Evolutionary conservation across 2,113 vertebrate genomes (phyloP).

Genomic region (Zosterops japonicus): DNA sequence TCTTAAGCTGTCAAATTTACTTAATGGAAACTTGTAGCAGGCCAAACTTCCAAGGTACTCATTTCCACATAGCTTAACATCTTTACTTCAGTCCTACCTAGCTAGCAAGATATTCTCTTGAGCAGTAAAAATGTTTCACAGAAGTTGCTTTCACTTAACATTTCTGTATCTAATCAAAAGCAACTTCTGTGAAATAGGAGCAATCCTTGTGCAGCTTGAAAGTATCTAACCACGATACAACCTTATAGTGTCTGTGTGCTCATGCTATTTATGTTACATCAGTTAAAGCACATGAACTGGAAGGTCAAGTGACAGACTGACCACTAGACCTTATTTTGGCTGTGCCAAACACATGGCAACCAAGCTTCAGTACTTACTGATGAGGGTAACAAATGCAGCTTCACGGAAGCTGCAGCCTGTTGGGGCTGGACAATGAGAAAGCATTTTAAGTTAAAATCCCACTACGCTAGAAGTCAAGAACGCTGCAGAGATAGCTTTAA

Average conservation of each 20-base stretch:
- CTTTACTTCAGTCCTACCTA: neutral
- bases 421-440: neutral
- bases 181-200: neutral
- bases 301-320: neutral
- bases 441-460: neutral
- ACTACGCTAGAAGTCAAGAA: neutral
- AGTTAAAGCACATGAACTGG: neutral
- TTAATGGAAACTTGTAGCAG: neutral
- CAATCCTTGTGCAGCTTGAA: neutral
- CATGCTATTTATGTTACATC: neutral
- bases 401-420: neutral
- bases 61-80: neutral
- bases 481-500: neutral
- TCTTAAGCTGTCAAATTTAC: neutral
- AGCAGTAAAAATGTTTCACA: neutral
- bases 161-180: neutral
- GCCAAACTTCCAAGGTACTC: neutral
- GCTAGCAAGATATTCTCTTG: neutral
- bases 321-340: neutral
- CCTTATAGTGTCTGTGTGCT: neutral
- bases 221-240: accelerated
- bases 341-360: neutral
- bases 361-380: neutral
- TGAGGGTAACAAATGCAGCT: neutral
- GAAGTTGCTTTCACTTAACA: neutral